These are phyloP conservation scores for Acrocera orbiculus DNA, from an alignment of 2,888 invertebrate species.

Conservation along the genomic window DNA sequence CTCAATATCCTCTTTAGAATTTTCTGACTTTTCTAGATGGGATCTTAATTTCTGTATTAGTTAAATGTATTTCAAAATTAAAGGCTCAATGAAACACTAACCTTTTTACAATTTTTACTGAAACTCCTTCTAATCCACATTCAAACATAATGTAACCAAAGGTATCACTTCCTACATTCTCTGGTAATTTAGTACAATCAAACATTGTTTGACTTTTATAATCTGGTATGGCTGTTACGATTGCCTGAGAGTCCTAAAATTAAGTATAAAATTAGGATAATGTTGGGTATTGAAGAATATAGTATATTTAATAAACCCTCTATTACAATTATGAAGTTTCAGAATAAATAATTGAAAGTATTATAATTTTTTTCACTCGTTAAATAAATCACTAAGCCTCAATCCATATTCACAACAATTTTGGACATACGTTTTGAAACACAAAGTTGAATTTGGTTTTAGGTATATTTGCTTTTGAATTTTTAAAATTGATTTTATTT, in stretches of 20 bases:
- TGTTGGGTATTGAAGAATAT: neutral
- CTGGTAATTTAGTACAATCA: slow-evolving; percentile 52
- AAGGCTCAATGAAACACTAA: slow-evolving; percentile 11
- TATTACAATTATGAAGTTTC: neutral
- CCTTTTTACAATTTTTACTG: slow-evolving; percentile 42
- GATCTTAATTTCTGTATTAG: slow-evolving; percentile 33
- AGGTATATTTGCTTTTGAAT: too few relatives aligned
- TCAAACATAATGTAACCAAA: slow-evolving; percentile 94
- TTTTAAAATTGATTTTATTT: too few relatives aligned
- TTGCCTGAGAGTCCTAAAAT: slow-evolving; percentile 35
- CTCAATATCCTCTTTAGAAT: slow-evolving; percentile 35
- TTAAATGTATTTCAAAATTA: neutral
- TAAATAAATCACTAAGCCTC: too few relatives aligned
- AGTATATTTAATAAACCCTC: neutral
- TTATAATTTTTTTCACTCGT: neutral
- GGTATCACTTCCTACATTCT: slow-evolving; percentile 23
- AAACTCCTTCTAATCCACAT: slow-evolving; percentile 81
- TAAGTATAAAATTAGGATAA: too few relatives aligned
- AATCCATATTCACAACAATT: too few relatives aligned
- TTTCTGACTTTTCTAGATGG: slow-evolving; percentile 55
- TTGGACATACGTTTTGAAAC: too few relatives aligned
- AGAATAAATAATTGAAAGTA: too few relatives aligned
- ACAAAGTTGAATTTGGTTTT: too few relatives aligned
- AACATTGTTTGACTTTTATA: slow-evolving; percentile 83
- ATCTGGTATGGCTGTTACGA: slow-evolving; percentile 88